Percentiles rank a stretch among this genome's conserved stretches.
Conservation (phyloP, 2,113 vertebrate species). For the Hippocampus guttulatus region DNA sequence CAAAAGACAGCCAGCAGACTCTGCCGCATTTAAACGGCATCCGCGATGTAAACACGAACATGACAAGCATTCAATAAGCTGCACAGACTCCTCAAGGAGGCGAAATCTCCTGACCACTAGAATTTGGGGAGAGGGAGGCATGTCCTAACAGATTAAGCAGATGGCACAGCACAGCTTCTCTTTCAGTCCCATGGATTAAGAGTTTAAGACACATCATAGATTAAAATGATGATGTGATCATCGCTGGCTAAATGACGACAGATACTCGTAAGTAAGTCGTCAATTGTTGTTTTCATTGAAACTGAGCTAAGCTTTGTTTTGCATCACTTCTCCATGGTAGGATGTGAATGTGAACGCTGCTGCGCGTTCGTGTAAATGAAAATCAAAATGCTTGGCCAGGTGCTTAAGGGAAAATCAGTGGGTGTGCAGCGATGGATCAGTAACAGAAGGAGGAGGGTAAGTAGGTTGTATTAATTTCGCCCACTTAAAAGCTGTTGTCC, state of each 20-base stretch:
- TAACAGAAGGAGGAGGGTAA: conserved; percentile 30
- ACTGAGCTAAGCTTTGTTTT: too few relatives aligned
- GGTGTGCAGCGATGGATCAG: conserved; percentile 61
- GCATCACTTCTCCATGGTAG: conserved; percentile 9
- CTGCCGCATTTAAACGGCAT: conserved; percentile 17
- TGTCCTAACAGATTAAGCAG: background rate
- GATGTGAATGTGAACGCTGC: conserved; percentile 3
- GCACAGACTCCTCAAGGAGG: background rate
- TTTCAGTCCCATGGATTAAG: too few relatives aligned
- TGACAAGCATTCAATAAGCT: background rate
- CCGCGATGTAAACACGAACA: conserved; percentile 25
- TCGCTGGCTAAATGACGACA: too few relatives aligned
- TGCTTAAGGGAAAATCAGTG: conserved; percentile 60
- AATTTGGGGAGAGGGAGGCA: background rate
- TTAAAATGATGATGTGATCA: too few relatives aligned
- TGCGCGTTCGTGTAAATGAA: conserved; percentile 25
- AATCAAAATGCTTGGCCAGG: conserved; percentile 17
- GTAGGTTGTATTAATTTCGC: conserved; percentile 29
- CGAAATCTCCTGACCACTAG: background rate
- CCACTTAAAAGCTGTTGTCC: conserved; percentile 26
- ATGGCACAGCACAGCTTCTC: too few relatives aligned
- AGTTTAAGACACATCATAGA: too few relatives aligned
- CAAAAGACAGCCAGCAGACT: conserved; percentile 36
- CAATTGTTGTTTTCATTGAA: too few relatives aligned
- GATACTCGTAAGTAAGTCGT: too few relatives aligned